Base-by-base conservation (phyloP, 2,797 vertebrate genomes). In the Notolepis coatsorum region DNA sequence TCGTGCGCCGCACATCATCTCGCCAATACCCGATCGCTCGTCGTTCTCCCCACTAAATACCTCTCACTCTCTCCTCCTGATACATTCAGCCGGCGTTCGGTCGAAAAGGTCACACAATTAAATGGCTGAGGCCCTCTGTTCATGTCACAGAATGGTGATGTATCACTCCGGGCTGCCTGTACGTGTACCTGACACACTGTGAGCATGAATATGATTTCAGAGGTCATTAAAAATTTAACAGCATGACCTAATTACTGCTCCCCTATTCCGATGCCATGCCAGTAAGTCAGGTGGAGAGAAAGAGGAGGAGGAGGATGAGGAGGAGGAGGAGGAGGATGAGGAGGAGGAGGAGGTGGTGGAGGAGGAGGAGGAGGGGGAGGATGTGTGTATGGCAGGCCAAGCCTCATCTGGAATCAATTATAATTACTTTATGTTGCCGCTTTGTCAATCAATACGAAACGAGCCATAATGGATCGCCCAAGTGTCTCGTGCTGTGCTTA, bases 221-320 rank as follows among this genome's bases (percentile, higher is more conserved):
- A 91, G 90, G 88, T 92, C 92, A 93, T 94, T 92, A 93, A 93
- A 93, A 93, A 93, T 92, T 91, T 91, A 93, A 92, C 90, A 92
- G 91, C 84, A 80, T 93, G 91, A 93, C 93, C 91, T 93, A 93
- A 93, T 94, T 94, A 93, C 87, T 85, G 82, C 84, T 89, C 86
- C n/a, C 85, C 90, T 91, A 91, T 92, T 93, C 91, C 90, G 90
- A 93, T 92, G 90, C 88, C 79, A 57, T 71, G 84, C 90, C 63
- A 84, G 85, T 37, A 85, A 85, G 90, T 85, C 79, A 89, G 86
- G 84, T 75, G 77, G 81, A 82, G 88, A 79, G 21, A 45, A n/a
- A n/a, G 77, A 71, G 59, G 71, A 15, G 56, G 25, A 71, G 55
- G 73, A 74, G 63, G n/a, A n/a, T n/a, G n/a, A n/a, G 73, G 77